Percentiles rank a stretch among this genome's conserved stretches.
Evolutionary conservation across 1,140 invertebrate genomes (phyloP).

Genomic region (Aphelenchoides besseyi): DNA sequence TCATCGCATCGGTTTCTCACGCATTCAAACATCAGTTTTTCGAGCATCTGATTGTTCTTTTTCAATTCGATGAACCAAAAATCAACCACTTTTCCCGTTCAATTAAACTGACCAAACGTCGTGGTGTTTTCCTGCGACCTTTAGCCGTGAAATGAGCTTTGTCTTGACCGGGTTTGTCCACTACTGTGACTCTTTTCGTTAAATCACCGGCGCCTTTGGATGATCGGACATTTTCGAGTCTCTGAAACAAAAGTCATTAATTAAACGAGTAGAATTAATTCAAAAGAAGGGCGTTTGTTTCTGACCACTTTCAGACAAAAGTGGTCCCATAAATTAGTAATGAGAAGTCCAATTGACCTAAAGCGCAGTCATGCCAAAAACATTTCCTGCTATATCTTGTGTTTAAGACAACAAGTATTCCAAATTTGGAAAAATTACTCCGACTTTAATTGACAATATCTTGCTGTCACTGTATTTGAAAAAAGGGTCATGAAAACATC

Average conservation of each 20-base stretch:
- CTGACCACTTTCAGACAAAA: neutral
- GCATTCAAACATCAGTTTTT: too few relatives aligned
- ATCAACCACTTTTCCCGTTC: neutral
- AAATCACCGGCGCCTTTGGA: neutral
- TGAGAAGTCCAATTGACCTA: too few relatives aligned
- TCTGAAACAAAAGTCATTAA: constrained; percentile 13
- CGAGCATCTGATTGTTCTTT: too few relatives aligned
- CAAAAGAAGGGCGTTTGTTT: neutral
- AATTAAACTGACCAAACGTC: constrained; percentile 19
- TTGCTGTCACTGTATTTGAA: too few relatives aligned
- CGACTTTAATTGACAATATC: too few relatives aligned
- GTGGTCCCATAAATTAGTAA: neutral
- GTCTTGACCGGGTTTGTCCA: constrained; percentile 37
- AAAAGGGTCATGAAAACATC: too few relatives aligned
- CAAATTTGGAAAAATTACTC: too few relatives aligned
- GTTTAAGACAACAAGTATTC: too few relatives aligned
- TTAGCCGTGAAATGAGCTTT: constrained; percentile 31
- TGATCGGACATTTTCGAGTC: neutral
- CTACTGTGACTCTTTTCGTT: constrained; percentile 25
- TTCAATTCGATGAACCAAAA: too few relatives aligned
- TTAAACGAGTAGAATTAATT: neutral
- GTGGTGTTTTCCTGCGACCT: constrained; percentile 4
- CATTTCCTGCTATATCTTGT: too few relatives aligned
- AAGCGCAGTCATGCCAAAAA: too few relatives aligned
- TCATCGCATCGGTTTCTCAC: neutral